phyloP scores from a whole-genome alignment of 2,888 invertebrate species.

The Syrista parreyssii region DNA sequence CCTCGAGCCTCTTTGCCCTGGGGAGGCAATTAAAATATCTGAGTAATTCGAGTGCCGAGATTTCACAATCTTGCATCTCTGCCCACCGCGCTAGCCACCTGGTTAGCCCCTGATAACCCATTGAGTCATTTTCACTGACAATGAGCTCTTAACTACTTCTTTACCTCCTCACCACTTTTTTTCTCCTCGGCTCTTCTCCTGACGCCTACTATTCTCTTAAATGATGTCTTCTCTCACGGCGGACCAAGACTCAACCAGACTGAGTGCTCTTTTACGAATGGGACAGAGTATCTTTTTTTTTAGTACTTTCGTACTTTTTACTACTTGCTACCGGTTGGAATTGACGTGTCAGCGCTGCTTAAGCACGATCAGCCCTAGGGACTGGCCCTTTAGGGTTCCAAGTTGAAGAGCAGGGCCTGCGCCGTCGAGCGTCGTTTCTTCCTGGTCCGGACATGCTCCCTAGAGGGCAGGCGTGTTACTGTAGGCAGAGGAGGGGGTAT shows the following conservation, averaged over 20 bases:
- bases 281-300: neutral
- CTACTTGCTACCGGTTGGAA: neutral
- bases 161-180: neutral
- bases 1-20: constrained; percentile 4
- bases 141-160: neutral
- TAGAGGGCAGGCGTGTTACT: neutral
- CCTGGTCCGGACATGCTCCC: constrained; percentile 11
- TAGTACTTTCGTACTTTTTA: neutral
- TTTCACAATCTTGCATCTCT: constrained; percentile 9
- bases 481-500: constrained; percentile 13
- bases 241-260: neutral
- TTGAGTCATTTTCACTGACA: neutral
- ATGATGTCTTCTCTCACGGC: neutral
- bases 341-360: neutral
- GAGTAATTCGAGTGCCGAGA: constrained; percentile 44
- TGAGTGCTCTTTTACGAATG: neutral
- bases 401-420: neutral
- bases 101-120: neutral
- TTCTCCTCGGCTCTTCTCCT: neutral
- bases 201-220: neutral
- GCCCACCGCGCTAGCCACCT: neutral
- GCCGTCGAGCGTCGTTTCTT: neutral
- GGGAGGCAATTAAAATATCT: constrained; percentile 62
- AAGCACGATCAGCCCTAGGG: neutral
- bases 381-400: neutral